Evolutionary conservation across 1,140 invertebrate genomes (phyloP), one percentile per base, ranked within the genome.

Genomic region (Stratiolaelaps scimitus): DNA sequence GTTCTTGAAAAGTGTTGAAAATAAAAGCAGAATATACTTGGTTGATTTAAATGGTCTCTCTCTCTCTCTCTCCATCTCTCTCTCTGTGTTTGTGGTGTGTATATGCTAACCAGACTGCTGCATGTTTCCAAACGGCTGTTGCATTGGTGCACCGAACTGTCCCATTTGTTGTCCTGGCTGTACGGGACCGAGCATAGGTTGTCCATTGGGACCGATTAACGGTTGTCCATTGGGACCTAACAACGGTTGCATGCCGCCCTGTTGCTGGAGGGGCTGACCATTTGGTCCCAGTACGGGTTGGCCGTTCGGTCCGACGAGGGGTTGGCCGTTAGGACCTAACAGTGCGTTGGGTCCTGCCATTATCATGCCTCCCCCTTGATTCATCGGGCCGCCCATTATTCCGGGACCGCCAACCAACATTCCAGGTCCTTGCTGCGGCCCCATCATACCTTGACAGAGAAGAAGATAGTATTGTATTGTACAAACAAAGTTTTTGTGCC

Each of bases 41-140:
- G 28, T 19, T 23, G 44, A 48, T 4, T n/a, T n/a, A n/a, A n/a
- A n/a, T n/a, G n/a, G n/a, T n/a, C n/a, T n/a, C n/a, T n/a, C n/a
- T n/a, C n/a, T n/a, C n/a, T n/a, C n/a, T n/a, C n/a, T n/a, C n/a
- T n/a, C n/a, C n/a, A n/a, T n/a, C n/a, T n/a, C n/a, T n/a, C n/a
- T n/a, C n/a, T n/a, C n/a, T n/a, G n/a, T n/a, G n/a, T n/a, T n/a
- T n/a, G n/a, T n/a, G n/a, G n/a, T n/a, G n/a, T n/a, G n/a, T 40
- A 40, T 40, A 40, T 40, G 10, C 34, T 40, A 40, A 40, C 34
- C 34, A 40, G 34, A 40, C 34, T 60, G 53, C 53, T 60, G 53
- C 53, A 60, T 60, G 53, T 60, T 60, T 60, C 53, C 53, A 60
- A 60, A 60, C 53, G 53, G 53, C 53, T 60, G 53, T 60, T 60